Base-by-base conservation (phyloP, 1,140 invertebrate genomes). In the Chrysoperla carnea region DNA sequence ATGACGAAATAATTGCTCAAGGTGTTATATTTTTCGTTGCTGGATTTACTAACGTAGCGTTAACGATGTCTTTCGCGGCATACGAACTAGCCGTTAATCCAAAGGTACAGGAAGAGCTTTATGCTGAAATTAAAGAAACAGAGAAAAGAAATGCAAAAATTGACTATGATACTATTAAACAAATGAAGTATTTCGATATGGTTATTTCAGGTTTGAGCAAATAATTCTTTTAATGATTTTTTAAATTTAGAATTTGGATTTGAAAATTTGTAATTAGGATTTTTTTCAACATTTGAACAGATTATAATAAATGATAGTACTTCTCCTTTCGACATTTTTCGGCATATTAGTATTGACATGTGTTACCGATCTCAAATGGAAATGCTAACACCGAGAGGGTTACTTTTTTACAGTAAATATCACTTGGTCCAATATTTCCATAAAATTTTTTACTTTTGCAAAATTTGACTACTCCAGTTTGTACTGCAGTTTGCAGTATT, bases 11-110 rank as follows among this genome's bases (percentile, higher is more conserved):
- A 1, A 40, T 49, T 28, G 49, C 48, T 1, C 52, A 54, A 35
- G 46, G 48, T n/a, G 49, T 55, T 40, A 46, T 55, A 11, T 53
- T 55, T 36, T 53, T 52, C 39, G 11, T 44, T 33, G 56, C 53
- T 40, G 55, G 55, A 6, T 57, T 58, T 40, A 55, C 57, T 6
- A 56, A 55, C 6, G 37, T 55, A 5, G 56, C 62, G 0, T 58
- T 52, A 11, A 31, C 60, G 1, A 54, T 66, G 41, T 54, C 52
- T 36, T 66, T 64, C 46, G 40, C 56, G 23, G 48, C 55, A 7
- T 56, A 70, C 47, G 58, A 65, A 38, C 53, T 80, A 39, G 69
- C 73, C 0, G 47, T 62, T 7, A 59, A 76, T 55, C 65, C 61
- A 8, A 61, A 69, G 3, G 43, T 47, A 31, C 48, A 50, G 17